Evolutionary conservation across 2,797 vertebrate genomes (phyloP).

Genomic region (Apogon talboti): DNA sequence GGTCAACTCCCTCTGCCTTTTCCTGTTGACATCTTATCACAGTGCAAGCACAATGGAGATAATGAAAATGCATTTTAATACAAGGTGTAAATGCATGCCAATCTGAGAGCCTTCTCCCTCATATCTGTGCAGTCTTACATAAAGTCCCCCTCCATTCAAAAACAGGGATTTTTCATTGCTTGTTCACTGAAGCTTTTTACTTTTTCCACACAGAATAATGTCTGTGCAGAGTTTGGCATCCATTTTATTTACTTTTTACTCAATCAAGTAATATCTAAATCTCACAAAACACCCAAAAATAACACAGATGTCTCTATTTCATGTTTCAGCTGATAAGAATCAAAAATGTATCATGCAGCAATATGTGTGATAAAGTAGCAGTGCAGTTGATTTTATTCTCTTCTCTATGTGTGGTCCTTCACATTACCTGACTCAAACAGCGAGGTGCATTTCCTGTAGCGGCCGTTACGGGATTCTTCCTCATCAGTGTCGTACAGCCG

Average conservation of each 20-base stretch:
- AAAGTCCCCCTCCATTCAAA: no score
- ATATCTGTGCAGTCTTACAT: no score
- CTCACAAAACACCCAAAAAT: not conserved
- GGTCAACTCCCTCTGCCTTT: no score
- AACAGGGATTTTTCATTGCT: no score
- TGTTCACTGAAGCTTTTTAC: no score
- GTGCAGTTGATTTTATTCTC: not conserved
- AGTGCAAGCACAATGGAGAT: no score
- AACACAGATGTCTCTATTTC: no score
- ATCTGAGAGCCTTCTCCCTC: no score
- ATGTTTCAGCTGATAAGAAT: not conserved
- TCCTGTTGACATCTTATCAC: no score
- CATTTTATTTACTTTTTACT: conserved; percentile 33
- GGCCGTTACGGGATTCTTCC: conserved; percentile 86
- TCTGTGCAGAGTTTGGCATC: conserved; percentile 25
- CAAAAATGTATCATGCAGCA: not conserved
- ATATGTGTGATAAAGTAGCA: not conserved
- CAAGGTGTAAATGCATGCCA: no score
- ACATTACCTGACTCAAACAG: conserved; percentile 92
- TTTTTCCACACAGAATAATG: no score
- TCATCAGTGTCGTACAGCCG: conserved; percentile 89
- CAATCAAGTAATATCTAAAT: conserved; percentile 7
- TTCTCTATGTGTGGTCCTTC: not conserved
- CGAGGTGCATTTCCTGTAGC: conserved; percentile 90
- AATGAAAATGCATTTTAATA: no score